Evolutionary conservation across 1,140 invertebrate genomes (phyloP).

Genomic region (Neodiprion fabricii): DNA sequence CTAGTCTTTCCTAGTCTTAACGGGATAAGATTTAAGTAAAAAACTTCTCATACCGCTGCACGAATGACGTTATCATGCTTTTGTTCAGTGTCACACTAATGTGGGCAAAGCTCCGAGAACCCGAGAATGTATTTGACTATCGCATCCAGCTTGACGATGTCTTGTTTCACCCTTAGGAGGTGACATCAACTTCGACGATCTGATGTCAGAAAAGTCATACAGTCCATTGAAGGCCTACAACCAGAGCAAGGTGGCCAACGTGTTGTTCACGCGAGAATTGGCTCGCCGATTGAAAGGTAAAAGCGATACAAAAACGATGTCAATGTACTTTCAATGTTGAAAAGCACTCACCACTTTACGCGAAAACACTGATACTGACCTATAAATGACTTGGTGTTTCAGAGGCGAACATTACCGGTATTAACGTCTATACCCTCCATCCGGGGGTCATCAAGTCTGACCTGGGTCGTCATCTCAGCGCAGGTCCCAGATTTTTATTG

Average conservation of each 20-base stretch:
- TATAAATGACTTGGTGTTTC: slow-evolving; percentile 21
- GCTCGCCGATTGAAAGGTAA: slow-evolving; percentile 64
- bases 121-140: no score
- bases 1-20: no score
- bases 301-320: slow-evolving; percentile 2
- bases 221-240: slow-evolving; percentile 66
- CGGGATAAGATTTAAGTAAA: no score
- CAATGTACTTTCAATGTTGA: background rate
- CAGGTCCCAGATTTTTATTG: slow-evolving; percentile 47
- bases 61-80: no score
- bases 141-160: background rate
- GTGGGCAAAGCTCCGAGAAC: no score
- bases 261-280: slow-evolving; percentile 75
- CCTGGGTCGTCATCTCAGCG: slow-evolving; percentile 72
- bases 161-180: slow-evolving; percentile 43
- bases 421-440: slow-evolving; percentile 74
- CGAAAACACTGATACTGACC: background rate
- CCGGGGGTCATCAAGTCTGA: slow-evolving; percentile 79
- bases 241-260: slow-evolving; percentile 79
- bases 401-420: slow-evolving; percentile 59
- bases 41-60: no score
- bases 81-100: no score
- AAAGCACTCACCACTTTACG: background rate
- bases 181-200: slow-evolving; percentile 73
- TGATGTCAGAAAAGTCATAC: slow-evolving; percentile 72